These are phyloP conservation scores for Nipponacmea schrenckii DNA, from an alignment of 2,888 invertebrate genomes.

Conservation along the genomic window DNA sequence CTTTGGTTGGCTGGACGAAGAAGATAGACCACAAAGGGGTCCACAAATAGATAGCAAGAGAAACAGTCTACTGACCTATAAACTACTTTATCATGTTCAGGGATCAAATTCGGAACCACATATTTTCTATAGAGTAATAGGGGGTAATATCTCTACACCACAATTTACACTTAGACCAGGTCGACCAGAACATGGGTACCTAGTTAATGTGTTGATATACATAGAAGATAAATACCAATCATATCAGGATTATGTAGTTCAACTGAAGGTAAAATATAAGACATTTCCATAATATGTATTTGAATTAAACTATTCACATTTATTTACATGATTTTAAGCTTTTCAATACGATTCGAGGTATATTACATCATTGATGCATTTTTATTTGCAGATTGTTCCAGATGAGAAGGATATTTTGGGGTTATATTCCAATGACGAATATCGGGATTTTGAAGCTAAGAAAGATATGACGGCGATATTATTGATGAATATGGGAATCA, in stretches of 20 bases:
- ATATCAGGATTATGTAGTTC: background rate
- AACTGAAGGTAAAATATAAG: background rate
- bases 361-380: no score
- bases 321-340: no score
- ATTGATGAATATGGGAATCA: conserved; percentile 14
- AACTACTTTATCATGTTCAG: conserved; percentile 22
- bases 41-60: conserved; percentile 2
- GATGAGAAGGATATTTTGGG: background rate
- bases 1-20: conserved; percentile 33
- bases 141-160: conserved; percentile 19
- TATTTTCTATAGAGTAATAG: conserved; percentile 27
- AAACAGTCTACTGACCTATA: conserved; percentile 21
- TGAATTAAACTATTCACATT: no score
- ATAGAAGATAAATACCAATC: conserved; percentile 20
- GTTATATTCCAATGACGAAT: background rate
- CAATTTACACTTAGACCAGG: conserved; percentile 25
- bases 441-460: conserved; percentile 21
- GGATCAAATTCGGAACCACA: conserved; percentile 12
- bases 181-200: conserved; percentile 11
- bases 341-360: no score
- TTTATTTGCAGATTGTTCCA: background rate
- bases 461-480: conserved; percentile 25
- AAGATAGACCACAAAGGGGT: background rate
- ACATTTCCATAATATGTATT: no score
- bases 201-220: conserved; percentile 23